phyloP scores from a whole-genome alignment of 2,888 invertebrate species.

The Ennomos fuscantarius region DNA sequence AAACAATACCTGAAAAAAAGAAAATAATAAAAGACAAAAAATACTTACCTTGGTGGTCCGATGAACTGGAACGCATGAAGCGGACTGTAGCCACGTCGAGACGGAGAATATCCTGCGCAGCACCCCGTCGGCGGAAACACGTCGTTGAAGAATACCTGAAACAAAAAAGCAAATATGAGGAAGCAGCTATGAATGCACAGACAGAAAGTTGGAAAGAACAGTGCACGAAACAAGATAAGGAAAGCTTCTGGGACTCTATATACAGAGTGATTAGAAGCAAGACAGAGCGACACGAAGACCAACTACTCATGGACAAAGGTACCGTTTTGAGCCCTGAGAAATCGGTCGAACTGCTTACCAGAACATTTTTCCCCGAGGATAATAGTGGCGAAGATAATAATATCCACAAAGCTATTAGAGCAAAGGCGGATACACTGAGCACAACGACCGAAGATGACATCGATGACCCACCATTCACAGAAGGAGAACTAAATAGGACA shows the following conservation, averaged over 20 bases:
- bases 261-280: slow-evolving; percentile 13
- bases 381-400: not conserved
- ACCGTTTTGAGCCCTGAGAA: not conserved
- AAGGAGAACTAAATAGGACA: not conserved
- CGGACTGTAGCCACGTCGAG: no score
- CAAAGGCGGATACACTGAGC: not conserved
- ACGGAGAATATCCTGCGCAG: no score
- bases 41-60: no score
- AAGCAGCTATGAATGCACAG: slow-evolving; percentile 13
- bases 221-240: slow-evolving; percentile 17
- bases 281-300: slow-evolving; percentile 1
- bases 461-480: slow-evolving; percentile 31
- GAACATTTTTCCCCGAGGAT: slow-evolving; percentile 7
- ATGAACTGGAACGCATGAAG: no score
- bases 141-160: slow-evolving; percentile 33
- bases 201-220: slow-evolving; percentile 31
- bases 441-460: not conserved
- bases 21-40: no score
- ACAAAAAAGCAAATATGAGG: slow-evolving; percentile 30
- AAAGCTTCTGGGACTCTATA: slow-evolving; percentile 19
- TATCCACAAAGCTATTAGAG: slow-evolving; percentile 3
- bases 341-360: not conserved
- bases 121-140: no score
- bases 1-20: no score
- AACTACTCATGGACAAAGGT: not conserved